phyloP scores from a whole-genome alignment of 1,140 invertebrate species.

The Spodoptera frugiperda region DNA sequence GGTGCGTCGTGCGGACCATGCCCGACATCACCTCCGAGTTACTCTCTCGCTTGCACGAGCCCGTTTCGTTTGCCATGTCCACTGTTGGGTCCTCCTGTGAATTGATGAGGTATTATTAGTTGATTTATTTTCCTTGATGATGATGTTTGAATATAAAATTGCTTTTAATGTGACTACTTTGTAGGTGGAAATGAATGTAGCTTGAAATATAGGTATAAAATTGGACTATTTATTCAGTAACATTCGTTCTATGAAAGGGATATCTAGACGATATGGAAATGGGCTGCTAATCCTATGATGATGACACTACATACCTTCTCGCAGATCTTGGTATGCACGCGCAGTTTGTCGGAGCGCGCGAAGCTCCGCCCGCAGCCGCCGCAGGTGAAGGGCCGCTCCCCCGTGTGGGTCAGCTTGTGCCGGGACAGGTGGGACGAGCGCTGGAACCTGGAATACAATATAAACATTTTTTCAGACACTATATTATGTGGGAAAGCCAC shows the following conservation, averaged over 20 bases:
- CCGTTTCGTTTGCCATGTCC: slow-evolving; percentile 70
- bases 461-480: neutral
- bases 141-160: too few species aligned
- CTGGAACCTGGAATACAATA: slow-evolving; percentile 70
- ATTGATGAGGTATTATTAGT: neutral
- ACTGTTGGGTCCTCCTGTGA: slow-evolving; percentile 78
- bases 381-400: slow-evolving; percentile 89
- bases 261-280: too few species aligned
- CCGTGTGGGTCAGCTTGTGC: slow-evolving; percentile 91
- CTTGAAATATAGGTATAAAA: too few species aligned
- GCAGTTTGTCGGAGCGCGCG: slow-evolving; percentile 83
- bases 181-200: too few species aligned
- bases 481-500: too few species aligned
- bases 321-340: slow-evolving; percentile 85
- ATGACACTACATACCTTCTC: slow-evolving; percentile 78
- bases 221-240: too few species aligned
- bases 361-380: slow-evolving; percentile 86
- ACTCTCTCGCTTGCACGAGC: slow-evolving; percentile 70
- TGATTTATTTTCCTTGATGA: neutral
- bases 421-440: slow-evolving; percentile 83
- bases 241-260: too few species aligned
- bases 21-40: slow-evolving; percentile 81
- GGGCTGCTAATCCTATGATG: too few species aligned
- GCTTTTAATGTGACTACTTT: too few species aligned
- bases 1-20: slow-evolving; percentile 82